Conservation (phyloP, 2,113 vertebrate genomes). For the Microcebus jonahi region DNA sequence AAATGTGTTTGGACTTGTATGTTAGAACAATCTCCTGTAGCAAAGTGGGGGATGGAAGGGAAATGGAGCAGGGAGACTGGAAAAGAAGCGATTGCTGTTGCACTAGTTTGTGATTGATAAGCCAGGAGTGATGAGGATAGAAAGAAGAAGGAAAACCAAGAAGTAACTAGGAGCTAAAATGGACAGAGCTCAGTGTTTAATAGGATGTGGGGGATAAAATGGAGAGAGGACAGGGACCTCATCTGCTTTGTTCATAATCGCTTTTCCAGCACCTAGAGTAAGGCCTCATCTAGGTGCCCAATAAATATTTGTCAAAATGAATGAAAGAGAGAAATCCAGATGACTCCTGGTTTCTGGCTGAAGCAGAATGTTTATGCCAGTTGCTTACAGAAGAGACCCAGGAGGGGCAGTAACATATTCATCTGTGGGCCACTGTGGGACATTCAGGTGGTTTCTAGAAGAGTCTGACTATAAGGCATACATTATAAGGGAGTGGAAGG, state of each 20-base stretch:
- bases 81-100: background rate
- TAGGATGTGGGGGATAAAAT: background rate
- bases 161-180: background rate
- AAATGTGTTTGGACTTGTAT: background rate
- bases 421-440: background rate
- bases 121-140: background rate
- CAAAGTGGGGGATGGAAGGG: background rate
- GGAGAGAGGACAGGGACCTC: background rate
- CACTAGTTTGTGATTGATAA: background rate
- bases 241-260: background rate
- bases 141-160: background rate
- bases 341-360: background rate
- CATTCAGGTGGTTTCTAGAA: background rate
- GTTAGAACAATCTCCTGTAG: background rate
- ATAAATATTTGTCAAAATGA: background rate
- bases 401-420: background rate
- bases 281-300: background rate
- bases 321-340: background rate
- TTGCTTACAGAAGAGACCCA: background rate
- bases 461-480: background rate
- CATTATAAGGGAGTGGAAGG: background rate
- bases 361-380: background rate
- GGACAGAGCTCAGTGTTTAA: background rate
- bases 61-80: background rate
- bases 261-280: background rate